Conservation (phyloP, 2,888 invertebrate genomes). For the Dione vanillae region DNA sequence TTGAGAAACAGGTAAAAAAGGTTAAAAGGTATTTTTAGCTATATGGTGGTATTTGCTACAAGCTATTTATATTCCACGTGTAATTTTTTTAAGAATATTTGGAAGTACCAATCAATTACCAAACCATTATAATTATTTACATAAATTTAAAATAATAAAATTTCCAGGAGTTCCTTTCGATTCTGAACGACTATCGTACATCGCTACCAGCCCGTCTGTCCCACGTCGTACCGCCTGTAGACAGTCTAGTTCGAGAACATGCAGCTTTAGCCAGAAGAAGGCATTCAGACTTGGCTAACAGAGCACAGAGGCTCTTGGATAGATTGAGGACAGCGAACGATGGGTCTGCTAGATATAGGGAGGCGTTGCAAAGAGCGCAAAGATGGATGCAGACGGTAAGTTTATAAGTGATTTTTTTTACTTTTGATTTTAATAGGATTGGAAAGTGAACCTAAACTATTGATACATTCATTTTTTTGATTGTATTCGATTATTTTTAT, state of each 20-base stretch:
- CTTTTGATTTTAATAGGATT: neutral
- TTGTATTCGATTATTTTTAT: too few relatives aligned
- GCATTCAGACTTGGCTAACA: slow-evolving; percentile 91
- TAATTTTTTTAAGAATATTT: too few relatives aligned
- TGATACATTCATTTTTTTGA: too few relatives aligned
- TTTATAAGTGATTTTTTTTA: slow-evolving; percentile 11
- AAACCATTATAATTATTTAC: too few relatives aligned
- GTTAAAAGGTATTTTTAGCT: too few relatives aligned
- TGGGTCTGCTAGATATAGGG: slow-evolving; percentile 86
- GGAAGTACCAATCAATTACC: too few relatives aligned
- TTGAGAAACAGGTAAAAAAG: too few relatives aligned
- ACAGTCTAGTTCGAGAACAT: slow-evolving; percentile 90
- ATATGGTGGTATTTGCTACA: too few relatives aligned
- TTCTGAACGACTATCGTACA: slow-evolving; percentile 94
- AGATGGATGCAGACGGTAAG: slow-evolving; percentile 90
- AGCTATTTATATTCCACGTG: too few relatives aligned
- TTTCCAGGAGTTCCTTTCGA: slow-evolving; percentile 89
- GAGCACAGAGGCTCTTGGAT: slow-evolving; percentile 93
- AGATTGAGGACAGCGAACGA: slow-evolving; percentile 90
- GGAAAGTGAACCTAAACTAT: too few relatives aligned
- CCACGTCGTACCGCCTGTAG: slow-evolving; percentile 88
- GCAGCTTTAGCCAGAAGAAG: slow-evolving; percentile 91
- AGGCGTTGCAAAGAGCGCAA: slow-evolving; percentile 92
- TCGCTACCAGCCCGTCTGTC: slow-evolving; percentile 92
- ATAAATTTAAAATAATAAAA: neutral